These are phyloP conservation scores for Cryptoblepharus egeriae DNA, from an alignment of 2,797 vertebrate species.

Conservation along the genomic window DNA sequence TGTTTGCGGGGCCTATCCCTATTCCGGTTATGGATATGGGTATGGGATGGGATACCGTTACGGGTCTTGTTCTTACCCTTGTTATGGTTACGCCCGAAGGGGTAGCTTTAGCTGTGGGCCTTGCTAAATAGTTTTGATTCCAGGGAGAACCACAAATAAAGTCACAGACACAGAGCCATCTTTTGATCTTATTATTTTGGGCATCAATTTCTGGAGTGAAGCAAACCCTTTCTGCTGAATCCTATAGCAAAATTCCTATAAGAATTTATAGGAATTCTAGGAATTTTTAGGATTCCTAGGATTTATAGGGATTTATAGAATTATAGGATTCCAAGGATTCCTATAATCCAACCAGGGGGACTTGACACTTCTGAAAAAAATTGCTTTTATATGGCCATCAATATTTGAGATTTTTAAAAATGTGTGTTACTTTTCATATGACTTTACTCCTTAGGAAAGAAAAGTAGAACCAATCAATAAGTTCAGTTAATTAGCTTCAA, in stretches of 20 bases:
- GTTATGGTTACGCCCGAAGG: neutral
- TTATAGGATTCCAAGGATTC: too few relatives aligned
- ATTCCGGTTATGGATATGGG: neutral
- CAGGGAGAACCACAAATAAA: neutral
- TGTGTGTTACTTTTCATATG: too few relatives aligned
- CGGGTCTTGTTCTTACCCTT: conserved; percentile 2
- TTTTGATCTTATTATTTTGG: neutral
- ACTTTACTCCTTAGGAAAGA: too few relatives aligned
- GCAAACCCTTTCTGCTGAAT: neutral
- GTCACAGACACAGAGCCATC: neutral
- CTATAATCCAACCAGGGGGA: too few relatives aligned
- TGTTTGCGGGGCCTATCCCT: neutral
- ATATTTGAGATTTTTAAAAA: too few relatives aligned
- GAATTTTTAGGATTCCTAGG: too few relatives aligned
- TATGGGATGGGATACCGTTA: neutral
- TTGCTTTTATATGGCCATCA: too few relatives aligned
- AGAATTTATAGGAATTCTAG: too few relatives aligned
- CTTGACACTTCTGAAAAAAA: neutral
- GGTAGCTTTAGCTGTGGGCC: neutral
- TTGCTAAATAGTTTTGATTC: neutral
- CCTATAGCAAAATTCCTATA: too few relatives aligned
- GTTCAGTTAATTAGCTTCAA: too few relatives aligned
- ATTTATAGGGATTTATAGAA: too few relatives aligned
- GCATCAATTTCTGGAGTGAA: neutral
- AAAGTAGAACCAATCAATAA: too few relatives aligned